Percentiles rank a stretch among this genome's conserved stretches.
Evolutionary conservation across 2,113 vertebrate genomes (phyloP).

Genomic region (Meleagris gallopavo): DNA sequence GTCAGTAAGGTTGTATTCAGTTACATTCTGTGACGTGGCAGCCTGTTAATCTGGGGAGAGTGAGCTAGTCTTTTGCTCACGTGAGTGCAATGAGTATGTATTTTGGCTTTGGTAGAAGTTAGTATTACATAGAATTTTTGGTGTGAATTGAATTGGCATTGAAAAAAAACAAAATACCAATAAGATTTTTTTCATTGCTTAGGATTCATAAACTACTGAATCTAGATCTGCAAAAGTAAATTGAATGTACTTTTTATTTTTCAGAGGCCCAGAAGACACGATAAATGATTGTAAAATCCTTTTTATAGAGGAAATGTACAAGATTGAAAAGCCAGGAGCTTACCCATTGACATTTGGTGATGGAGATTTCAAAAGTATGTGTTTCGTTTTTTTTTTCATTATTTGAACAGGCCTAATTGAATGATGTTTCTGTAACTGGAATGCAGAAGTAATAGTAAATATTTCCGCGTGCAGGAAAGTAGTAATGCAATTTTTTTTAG

Average conservation of each 20-base stretch:
- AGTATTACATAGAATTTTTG: background rate
- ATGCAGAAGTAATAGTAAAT: background rate
- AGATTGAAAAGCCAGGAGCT: slow-evolving; percentile 92
- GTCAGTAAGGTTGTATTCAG: background rate
- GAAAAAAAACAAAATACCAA: background rate
- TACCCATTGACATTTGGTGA: slow-evolving; percentile 89
- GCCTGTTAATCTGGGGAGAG: background rate
- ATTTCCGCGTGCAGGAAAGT: background rate
- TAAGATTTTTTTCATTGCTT: background rate
- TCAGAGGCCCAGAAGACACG: slow-evolving; percentile 90
- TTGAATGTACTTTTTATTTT: slow-evolving; percentile 57
- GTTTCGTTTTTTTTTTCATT: slow-evolving; percentile 30
- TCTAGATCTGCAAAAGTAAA: background rate
- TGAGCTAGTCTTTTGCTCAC: background rate
- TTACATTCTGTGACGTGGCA: background rate
- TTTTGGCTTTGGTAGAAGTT: background rate
- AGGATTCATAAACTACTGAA: background rate
- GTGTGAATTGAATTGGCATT: background rate
- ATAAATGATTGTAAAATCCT: slow-evolving; percentile 93
- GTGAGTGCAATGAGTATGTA: fast-evolving
- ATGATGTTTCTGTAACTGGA: background rate
- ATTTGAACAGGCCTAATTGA: background rate
- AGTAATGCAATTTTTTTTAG: background rate
- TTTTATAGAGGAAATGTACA: slow-evolving; percentile 96
- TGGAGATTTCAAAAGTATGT: slow-evolving; percentile 95